phyloP scores from a whole-genome alignment of 1,140 invertebrate genomes.

The Atopsyche davidsoni region DNA sequence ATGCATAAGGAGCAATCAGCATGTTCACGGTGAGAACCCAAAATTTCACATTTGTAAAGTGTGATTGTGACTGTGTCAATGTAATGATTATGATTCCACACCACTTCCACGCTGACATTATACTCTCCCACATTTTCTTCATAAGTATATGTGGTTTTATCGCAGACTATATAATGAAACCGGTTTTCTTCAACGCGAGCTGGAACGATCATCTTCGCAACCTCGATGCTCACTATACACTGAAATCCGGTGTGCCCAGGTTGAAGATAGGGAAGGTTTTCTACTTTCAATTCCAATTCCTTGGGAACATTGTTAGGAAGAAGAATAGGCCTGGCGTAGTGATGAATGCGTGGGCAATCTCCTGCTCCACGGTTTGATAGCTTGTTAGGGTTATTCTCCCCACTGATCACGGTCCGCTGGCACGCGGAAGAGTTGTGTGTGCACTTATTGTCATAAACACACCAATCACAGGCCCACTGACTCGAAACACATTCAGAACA shows the following conservation, averaged over 20 bases:
- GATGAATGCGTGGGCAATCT: constrained; percentile 75
- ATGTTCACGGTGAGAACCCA: constrained; percentile 85
- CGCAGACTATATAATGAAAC: constrained; percentile 82
- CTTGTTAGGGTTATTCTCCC: constrained; percentile 71
- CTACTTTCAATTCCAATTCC: constrained; percentile 81
- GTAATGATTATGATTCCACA: constrained; percentile 90
- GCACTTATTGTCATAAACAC: constrained; percentile 91
- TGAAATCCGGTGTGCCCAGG: constrained; percentile 81
- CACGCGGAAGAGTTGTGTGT: constrained; percentile 80
- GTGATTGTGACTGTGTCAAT: constrained; percentile 85
- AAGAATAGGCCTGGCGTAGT: constrained; percentile 59
- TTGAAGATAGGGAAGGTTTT: constrained; percentile 83
- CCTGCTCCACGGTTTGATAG: constrained; percentile 66
- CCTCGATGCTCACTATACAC: constrained; percentile 86
- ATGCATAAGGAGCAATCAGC: constrained; percentile 92
- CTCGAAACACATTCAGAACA: constrained; percentile 82
- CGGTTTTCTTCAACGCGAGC: constrained; percentile 77
- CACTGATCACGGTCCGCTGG: constrained; percentile 74
- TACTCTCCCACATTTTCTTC: constrained; percentile 80
- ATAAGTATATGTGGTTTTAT: constrained; percentile 87
- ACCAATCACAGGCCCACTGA: constrained; percentile 93
- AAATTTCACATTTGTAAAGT: constrained; percentile 89
- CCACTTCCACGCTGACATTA: constrained; percentile 79
- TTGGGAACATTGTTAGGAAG: constrained; percentile 84
- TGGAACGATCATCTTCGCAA: constrained; percentile 80